Base-by-base conservation (phyloP, 2,888 invertebrate species). In the Lampropteryx suffumata region DNA sequence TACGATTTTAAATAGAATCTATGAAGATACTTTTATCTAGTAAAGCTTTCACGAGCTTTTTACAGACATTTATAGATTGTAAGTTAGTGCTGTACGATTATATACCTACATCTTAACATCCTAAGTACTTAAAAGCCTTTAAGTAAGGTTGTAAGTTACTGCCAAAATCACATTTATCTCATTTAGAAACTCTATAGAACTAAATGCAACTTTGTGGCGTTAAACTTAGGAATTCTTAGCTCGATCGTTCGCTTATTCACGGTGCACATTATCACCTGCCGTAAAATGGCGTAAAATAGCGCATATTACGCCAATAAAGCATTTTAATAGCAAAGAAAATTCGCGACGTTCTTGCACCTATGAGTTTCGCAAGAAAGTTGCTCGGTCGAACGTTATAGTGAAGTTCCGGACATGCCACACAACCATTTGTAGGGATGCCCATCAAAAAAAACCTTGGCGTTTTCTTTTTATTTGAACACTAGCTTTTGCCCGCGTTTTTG, bases 231-330 rank as follows among this genome's bases (percentile, higher is more conserved):
- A 63, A 61, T 55, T 69, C 59, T 45, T 27, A 41, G 36, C 49
- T 57, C 52, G 61, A 64, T 52, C 45, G 51, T 44, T 37, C 39
- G 53, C 43, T 57, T 52, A 52, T 47, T 52, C 55, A 45, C 56
- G 50, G 61, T 49, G 55, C 56, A 57, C 52, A 69, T 64, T 69
- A 69, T 67, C 64, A 60, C 57, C 61, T 61, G 50, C 54, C 61
- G 53, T 66, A 66, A 66, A 62, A 66, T 63, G 64, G 60, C 60
- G 52, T 66, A 65, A 66, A 62, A 66, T 64, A 63, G 59, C 65
- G 67, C 69, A 71, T 73, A 75, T 76, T 73, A 69, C 67, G 64
- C 65, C 73, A 72, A 71, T 73, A 76, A 76, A 77, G 70, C 69
- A 74, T 75, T 76, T 69, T 72, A 74, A 71, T 67, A 64, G 67